These are phyloP conservation scores for Acyrthosiphon pisum DNA, from an alignment of 1,140 invertebrate species.

Conservation along the genomic window DNA sequence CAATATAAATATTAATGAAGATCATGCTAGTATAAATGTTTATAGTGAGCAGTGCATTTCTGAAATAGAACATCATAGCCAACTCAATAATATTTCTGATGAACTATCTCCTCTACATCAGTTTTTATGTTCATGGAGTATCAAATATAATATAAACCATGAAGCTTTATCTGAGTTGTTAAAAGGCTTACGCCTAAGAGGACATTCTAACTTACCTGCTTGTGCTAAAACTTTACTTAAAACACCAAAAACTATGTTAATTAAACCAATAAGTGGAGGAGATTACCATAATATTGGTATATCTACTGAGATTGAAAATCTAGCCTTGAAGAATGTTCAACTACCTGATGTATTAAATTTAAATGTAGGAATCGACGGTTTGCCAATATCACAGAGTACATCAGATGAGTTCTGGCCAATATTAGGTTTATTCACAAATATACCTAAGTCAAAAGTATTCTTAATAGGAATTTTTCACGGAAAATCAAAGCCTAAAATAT, in stretches of 20 bases:
- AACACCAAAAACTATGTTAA: not conserved
- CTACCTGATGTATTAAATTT: not conserved
- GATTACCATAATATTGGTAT: not conserved
- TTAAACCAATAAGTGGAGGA: conserved; percentile 1
- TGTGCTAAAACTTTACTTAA: not conserved
- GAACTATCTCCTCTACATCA: not conserved
- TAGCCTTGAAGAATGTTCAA: not conserved
- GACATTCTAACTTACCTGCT: not conserved
- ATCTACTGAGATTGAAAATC: not conserved
- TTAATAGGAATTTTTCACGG: no score
- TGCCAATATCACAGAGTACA: no score
- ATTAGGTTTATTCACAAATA: no score
- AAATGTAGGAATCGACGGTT: no score
- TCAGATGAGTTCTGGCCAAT: no score
- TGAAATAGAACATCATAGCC: not conserved
- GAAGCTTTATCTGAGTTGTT: not conserved
- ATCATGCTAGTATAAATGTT: no score
- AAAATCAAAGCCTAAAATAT: no score
- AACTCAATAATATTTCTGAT: not conserved
- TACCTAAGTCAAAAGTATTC: no score
- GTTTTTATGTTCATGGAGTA: not conserved
- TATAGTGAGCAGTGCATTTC: no score
- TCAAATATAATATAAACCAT: not conserved
- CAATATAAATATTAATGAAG: no score
- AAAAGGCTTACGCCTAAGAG: not conserved